A percentile compares a stretch with the other conserved stretches of the same genome.
Evolutionary conservation across 2,888 invertebrate species (phyloP).

Genomic region (Conus canariensis): DNA sequence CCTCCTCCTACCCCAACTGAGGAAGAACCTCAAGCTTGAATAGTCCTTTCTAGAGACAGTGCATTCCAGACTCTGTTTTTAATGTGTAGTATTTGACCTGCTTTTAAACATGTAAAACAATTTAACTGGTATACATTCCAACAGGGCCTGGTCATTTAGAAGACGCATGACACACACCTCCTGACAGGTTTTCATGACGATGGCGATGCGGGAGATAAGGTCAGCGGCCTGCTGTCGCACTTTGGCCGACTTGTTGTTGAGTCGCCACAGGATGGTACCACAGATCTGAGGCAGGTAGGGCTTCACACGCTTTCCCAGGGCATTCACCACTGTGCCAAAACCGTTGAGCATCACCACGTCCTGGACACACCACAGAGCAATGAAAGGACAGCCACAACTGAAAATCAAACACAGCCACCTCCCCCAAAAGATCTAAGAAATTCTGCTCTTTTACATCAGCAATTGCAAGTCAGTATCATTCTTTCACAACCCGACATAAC

Average conservation of each 20-base stretch:
- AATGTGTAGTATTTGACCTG: too few species aligned
- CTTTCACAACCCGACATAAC: background rate
- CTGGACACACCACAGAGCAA: constrained; percentile 77
- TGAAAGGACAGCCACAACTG: background rate
- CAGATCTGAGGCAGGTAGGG: constrained; percentile 99
- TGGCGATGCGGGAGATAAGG: constrained; percentile 96
- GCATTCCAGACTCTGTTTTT: too few species aligned
- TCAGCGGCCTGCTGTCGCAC: constrained; percentile 99
- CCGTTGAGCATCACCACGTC: constrained; percentile 99
- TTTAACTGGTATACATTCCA: too few species aligned
- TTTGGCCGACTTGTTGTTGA: constrained; percentile 99
- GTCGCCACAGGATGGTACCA: constrained; percentile 99
- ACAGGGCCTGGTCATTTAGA: too few species aligned
- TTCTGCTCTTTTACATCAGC: too few species aligned
- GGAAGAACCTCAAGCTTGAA: too few species aligned
- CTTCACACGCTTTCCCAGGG: constrained; percentile 97
- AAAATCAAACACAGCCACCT: background rate
- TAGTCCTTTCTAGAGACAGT: too few species aligned
- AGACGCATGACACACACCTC: constrained; percentile 83
- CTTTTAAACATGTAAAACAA: too few species aligned
- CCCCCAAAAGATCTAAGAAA: background rate
- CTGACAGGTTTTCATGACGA: constrained; percentile 99
- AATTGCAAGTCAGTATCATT: background rate
- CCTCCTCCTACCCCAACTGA: too few species aligned
- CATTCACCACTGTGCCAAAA: constrained; percentile 99